Percentiles rank a stretch among this genome's conserved stretches.
Evolutionary conservation across 2,888 invertebrate species (phyloP).

Genomic region (Andrena bucephala): DNA sequence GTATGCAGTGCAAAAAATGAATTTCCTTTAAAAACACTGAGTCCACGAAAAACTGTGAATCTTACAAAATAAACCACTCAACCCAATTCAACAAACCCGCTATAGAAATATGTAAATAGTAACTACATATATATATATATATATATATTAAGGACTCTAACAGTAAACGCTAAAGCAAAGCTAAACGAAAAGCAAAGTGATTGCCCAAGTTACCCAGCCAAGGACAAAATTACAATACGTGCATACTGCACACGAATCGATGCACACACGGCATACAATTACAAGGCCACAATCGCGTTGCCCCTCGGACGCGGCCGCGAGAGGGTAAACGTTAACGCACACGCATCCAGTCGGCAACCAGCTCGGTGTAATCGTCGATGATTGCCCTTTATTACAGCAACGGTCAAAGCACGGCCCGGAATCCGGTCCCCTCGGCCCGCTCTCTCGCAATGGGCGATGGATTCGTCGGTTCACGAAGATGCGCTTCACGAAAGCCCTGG

Average conservation of each 20-base stretch:
- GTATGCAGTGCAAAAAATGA: no score
- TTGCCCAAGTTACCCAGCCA: background rate
- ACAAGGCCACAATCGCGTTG: conserved; percentile 16
- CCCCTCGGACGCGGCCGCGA: conserved; percentile 21
- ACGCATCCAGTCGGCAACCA: conserved; percentile 67
- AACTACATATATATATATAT: no score
- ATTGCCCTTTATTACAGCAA: conserved; percentile 83
- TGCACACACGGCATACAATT: conserved; percentile 34
- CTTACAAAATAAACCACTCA: no score
- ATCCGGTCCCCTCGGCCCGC: conserved; percentile 74
- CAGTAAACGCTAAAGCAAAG: background rate
- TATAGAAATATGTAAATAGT: no score
- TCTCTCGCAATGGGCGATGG: conserved; percentile 63
- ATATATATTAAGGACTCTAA: no score
- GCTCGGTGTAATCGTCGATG: conserved; percentile 81
- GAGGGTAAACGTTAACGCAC: conserved; percentile 40
- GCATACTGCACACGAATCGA: conserved; percentile 11
- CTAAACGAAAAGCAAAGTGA: conserved; percentile 21
- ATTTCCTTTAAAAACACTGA: no score
- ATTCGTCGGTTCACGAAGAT: conserved; percentile 64
- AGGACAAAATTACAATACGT: conserved; percentile 32
- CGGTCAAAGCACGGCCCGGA: conserved; percentile 81
- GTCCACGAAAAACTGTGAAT: no score
- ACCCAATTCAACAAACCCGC: no score
- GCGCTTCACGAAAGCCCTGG: conserved; percentile 28